Evolutionary conservation across 2,888 invertebrate species (phyloP).

Genomic region (Drosophila limbata): DNA sequence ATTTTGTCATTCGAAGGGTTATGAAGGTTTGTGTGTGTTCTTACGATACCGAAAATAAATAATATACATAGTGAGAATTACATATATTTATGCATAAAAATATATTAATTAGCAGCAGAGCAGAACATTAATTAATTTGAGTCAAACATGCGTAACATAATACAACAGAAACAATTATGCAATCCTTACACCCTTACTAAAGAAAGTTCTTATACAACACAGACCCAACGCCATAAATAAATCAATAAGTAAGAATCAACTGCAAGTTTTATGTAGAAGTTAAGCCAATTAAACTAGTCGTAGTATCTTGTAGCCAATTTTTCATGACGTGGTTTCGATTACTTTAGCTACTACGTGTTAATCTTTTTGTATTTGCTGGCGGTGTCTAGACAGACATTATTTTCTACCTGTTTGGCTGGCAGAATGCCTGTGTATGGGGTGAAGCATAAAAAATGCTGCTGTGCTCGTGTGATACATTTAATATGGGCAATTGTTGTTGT

Average conservation of each 20-base stretch:
- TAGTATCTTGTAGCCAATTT: conserved; percentile 13
- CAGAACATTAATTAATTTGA: not conserved
- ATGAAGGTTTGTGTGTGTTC: too few species aligned
- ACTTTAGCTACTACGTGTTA: conserved; percentile 24
- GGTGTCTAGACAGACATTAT: conserved; percentile 55
- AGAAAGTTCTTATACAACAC: not conserved
- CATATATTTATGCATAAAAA: not conserved
- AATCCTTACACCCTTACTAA: too few species aligned
- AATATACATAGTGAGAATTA: not conserved
- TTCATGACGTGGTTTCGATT: conserved; percentile 25
- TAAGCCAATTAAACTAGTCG: conserved; percentile 28
- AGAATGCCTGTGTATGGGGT: not conserved
- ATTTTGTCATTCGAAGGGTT: too few species aligned
- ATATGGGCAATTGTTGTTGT: conserved; percentile 2
- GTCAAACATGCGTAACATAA: not conserved
- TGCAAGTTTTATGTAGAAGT: conserved; percentile 6
- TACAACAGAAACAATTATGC: not conserved
- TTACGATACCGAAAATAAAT: not conserved
- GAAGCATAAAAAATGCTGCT: conserved; percentile 28
- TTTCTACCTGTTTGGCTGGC: not conserved
- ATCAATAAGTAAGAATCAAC: not conserved
- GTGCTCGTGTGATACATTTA: conserved; percentile 13
- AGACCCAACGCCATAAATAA: not conserved
- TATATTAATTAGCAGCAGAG: not conserved
- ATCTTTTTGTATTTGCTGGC: conserved; percentile 6